Percentiles rank a stretch among this genome's conserved stretches.
Evolutionary conservation across 1,140 invertebrate species (phyloP).

Genomic region (Saxidomus purpurata): DNA sequence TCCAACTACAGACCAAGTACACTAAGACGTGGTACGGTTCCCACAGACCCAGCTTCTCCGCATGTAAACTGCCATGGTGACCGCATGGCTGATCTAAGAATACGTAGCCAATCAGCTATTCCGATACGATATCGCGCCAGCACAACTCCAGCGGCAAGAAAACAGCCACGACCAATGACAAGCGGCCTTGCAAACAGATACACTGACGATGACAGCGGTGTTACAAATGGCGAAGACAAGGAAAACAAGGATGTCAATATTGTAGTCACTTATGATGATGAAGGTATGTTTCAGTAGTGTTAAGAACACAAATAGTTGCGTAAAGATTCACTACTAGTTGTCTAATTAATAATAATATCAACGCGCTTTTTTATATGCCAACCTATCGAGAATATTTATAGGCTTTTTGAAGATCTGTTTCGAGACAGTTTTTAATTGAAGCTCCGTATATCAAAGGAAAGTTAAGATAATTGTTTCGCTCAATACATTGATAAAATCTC

Average conservation of each 20-base stretch:
- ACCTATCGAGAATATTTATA: too few relatives aligned
- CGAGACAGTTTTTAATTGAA: too few relatives aligned
- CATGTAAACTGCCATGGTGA: slow-evolving; percentile 9
- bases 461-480: too few relatives aligned
- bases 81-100: not conserved
- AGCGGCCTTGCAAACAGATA: not conserved
- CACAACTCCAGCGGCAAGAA: not conserved
- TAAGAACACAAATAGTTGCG: too few relatives aligned
- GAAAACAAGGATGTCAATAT: slow-evolving; percentile 46
- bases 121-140: not conserved
- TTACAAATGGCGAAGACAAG: slow-evolving; percentile 6
- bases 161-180: slow-evolving; percentile 42
- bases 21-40: not conserved
- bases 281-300: too few relatives aligned
- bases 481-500: too few relatives aligned
- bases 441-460: too few relatives aligned
- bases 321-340: too few relatives aligned
- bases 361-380: too few relatives aligned
- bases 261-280: not conserved
- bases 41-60: not conserved
- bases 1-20: slow-evolving; percentile 72
- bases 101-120: slow-evolving; percentile 55
- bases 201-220: not conserved
- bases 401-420: too few relatives aligned
- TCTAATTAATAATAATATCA: too few relatives aligned